phyloP scores from a whole-genome alignment of 2,113 vertebrate genomes.

The Melozone crissalis region DNA sequence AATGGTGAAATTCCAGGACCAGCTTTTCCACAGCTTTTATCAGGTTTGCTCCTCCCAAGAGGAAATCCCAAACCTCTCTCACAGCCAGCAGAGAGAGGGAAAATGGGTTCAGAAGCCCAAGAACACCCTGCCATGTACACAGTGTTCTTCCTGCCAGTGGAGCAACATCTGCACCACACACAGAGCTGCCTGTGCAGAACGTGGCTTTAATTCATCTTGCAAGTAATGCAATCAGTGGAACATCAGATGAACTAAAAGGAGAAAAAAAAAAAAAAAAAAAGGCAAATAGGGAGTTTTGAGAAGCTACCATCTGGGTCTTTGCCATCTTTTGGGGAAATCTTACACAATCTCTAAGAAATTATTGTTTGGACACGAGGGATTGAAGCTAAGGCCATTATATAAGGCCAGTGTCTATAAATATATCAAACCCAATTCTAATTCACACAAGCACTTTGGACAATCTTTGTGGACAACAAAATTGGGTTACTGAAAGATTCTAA shows the following conservation, averaged over 20 bases:
- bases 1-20: background rate
- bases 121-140: background rate
- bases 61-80: background rate
- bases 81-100: background rate
- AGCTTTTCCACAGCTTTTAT: background rate
- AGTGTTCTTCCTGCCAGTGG: background rate
- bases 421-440: background rate
- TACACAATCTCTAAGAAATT: background rate
- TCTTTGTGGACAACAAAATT: background rate
- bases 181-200: background rate
- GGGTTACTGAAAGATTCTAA: background rate
- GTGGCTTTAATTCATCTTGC: background rate
- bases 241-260: background rate
- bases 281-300: background rate
- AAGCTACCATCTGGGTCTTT: background rate
- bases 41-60: background rate
- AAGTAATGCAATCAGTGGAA: background rate
- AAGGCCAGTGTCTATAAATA: background rate
- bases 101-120: background rate
- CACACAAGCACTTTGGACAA: background rate
- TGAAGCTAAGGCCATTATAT: background rate
- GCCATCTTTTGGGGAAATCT: background rate
- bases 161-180: background rate
- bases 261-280: rapidly evolving
- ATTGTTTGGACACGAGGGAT: background rate